Evolutionary conservation across 2,888 invertebrate species (phyloP), one percentile per base, ranked within the genome.

Genomic region (Phrixothrix hirtus): DNA sequence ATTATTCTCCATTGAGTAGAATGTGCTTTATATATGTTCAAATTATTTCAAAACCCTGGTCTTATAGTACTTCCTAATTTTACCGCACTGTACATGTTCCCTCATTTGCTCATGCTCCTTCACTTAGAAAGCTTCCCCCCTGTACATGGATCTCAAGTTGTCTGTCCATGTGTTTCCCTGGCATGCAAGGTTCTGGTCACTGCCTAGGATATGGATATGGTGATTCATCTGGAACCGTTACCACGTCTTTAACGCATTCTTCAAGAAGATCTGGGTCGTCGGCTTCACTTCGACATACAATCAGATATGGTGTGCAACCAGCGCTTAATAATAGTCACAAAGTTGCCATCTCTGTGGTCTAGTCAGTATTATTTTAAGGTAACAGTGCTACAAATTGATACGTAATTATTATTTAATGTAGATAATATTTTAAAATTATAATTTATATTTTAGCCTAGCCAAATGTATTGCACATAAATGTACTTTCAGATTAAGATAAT

Each of bases 81-180:
- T 5, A 41, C 41, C 17, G 13, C 34, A 21, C 41, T 15, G 27
- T 49, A 32, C 27, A 30, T 44, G 26, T 50, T 44, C 50, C 50
- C 44, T 50, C 36, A 57, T 51, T 27, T 55, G 43, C 39, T 48
- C 44, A 57, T 55, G 41, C 43, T 56, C 57, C 55, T 45, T 66
- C 63, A 59, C 68, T 62, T 70, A 83, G 83, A 74, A 83, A 83
- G 67, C 80, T 85, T 58, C 85, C 86, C 0, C 86, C 86, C 5
- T 85, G 85, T 72, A 85, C 84, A 60, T 87, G 87, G 86, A 74
- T 86, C 59, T 83, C 84, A 76, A 84, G 84, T 59, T 75, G 74
- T 59, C 58, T 74, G 43, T 68, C 72, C 31, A 50, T 69, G 50
- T 74, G 73, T 54, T 69, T 71, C 54, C 72, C 73, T 13, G 70